Percentiles rank a stretch among this genome's conserved stretches.
Conservation (phyloP, 2,888 invertebrate species). For the Ashinkailepas kermadecensis region DNA sequence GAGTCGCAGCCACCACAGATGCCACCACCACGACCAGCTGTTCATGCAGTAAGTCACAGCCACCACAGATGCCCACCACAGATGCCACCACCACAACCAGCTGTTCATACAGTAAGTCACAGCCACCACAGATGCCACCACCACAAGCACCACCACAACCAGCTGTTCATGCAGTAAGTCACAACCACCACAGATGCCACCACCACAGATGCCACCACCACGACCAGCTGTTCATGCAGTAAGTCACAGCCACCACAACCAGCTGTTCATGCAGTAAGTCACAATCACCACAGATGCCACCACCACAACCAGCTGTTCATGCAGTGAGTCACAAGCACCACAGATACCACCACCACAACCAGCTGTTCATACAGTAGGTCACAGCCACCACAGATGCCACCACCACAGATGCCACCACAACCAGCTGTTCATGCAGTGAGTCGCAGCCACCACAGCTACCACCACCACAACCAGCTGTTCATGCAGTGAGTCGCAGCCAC, state of each 20-base stretch:
- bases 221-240: too few relatives aligned
- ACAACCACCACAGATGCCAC: too few relatives aligned
- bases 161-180: too few relatives aligned
- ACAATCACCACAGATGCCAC: too few relatives aligned
- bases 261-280: too few relatives aligned
- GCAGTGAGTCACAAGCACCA: not conserved
- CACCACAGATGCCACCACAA: conserved; percentile 71
- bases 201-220: too few relatives aligned
- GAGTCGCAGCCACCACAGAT: not conserved
- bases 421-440: conserved; percentile 80
- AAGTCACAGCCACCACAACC: not conserved
- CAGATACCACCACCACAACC: conserved; percentile 6
- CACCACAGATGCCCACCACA: too few relatives aligned
- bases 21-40: not conserved
- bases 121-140: not conserved
- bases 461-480: not conserved
- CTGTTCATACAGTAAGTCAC: not conserved
- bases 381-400: not conserved
- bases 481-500: not conserved
- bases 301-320: too few relatives aligned
- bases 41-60: not conserved
- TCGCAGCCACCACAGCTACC: conserved; percentile 43
- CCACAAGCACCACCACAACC: not conserved
- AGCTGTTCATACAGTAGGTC: conserved; percentile 10
- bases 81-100: too few relatives aligned